Evolutionary conservation across 2,113 vertebrate species (phyloP).

Genomic region (Lanius collurio): DNA sequence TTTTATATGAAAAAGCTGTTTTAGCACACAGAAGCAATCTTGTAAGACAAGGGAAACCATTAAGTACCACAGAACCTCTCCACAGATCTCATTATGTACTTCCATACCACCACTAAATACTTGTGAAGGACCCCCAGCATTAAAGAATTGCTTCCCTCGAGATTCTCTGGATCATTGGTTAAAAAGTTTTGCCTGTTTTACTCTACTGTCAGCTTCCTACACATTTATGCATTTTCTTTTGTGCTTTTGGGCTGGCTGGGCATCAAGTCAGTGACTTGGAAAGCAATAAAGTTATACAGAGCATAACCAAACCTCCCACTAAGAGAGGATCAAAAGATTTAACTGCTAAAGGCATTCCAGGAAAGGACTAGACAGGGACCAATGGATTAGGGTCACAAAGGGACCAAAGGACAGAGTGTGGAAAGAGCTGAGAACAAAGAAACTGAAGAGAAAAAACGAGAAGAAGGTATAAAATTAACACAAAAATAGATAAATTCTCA

Average conservation of each 20-base stretch:
- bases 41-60: not conserved
- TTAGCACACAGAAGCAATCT: not conserved
- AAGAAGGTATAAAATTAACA: not conserved
- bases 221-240: not conserved
- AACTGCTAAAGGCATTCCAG: not conserved
- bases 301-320: not conserved
- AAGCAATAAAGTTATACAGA: not conserved
- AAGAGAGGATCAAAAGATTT: not conserved
- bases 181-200: not conserved
- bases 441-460: not conserved
- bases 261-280: not conserved
- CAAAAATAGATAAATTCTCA: not conserved
- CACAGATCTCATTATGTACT: not conserved
- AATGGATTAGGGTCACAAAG: not conserved
- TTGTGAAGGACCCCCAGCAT: not conserved
- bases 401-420: not conserved
- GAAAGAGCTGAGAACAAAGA: not conserved
- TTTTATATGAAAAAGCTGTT: not conserved
- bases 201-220: not conserved
- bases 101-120: not conserved
- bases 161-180: not conserved
- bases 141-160: not conserved
- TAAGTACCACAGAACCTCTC: not conserved
- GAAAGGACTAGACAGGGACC: not conserved
- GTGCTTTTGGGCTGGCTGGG: not conserved